phyloP scores from a whole-genome alignment of 2,113 vertebrate genomes.

The Todiramphus chloris region DNA sequence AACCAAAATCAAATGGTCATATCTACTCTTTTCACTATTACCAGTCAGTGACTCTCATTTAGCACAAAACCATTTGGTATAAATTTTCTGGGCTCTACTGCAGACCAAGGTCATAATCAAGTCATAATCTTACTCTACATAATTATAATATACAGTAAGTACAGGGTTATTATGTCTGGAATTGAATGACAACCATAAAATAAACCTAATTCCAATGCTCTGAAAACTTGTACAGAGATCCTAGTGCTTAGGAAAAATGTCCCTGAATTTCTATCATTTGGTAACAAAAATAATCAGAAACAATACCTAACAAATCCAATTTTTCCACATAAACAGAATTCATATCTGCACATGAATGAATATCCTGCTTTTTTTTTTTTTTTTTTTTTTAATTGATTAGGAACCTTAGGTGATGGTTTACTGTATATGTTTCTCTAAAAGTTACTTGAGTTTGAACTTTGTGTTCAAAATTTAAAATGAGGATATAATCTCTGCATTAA shows the following conservation, averaged over 20 bases:
- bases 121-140: background rate
- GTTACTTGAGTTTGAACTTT: slow-evolving; percentile 22
- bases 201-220: background rate
- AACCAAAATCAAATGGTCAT: background rate
- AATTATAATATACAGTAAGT: background rate
- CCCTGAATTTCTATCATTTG: background rate
- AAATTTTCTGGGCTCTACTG: background rate
- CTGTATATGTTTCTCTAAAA: background rate
- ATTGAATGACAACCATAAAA: slow-evolving; percentile 10
- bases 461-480: slow-evolving; percentile 9
- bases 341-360: background rate
- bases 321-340: background rate
- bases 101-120: slow-evolving; percentile 28
- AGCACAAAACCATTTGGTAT: background rate
- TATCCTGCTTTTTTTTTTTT: background rate
- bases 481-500: slow-evolving; percentile 12
- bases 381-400: background rate
- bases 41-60: background rate
- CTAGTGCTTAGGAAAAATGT: background rate
- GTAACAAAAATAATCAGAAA: background rate
- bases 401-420: background rate
- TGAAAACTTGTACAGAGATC: background rate
- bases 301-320: background rate
- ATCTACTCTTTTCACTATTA: background rate
- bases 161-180: background rate